These are phyloP conservation scores for Atopsyche davidsoni DNA, from an alignment of 1,140 invertebrate genomes.

Conservation along the genomic window DNA sequence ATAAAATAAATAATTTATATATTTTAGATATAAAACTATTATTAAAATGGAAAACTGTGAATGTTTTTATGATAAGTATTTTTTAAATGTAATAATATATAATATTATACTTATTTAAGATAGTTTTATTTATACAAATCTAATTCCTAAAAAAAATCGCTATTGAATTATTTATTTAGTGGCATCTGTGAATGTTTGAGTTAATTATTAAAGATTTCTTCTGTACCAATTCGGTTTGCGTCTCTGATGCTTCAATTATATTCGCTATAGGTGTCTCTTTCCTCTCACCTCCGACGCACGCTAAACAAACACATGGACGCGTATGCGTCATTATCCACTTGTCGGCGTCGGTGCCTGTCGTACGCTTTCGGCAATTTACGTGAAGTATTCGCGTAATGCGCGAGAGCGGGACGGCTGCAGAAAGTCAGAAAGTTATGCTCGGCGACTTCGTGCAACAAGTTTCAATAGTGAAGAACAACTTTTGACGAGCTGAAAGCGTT, in stretches of 20 bases:
- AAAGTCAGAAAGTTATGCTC: slow-evolving; percentile 22
- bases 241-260: background rate
- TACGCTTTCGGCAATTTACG: slow-evolving; percentile 6
- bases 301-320: background rate
- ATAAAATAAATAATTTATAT: too few relatives aligned
- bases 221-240: background rate
- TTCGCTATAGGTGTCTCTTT: background rate
- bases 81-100: background rate
- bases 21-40: background rate
- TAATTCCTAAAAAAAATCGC: too few relatives aligned
- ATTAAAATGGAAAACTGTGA: background rate
- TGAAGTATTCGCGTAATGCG: slow-evolving; percentile 12
- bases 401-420: slow-evolving; percentile 12
- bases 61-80: background rate
- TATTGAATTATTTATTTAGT: background rate
- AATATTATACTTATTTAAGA: too few relatives aligned
- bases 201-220: background rate
- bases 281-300: background rate
- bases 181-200: background rate
- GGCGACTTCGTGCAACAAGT: slow-evolving; percentile 22
- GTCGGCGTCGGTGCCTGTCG: slow-evolving; percentile 7
- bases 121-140: too few relatives aligned
- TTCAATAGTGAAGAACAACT: slow-evolving; percentile 21
- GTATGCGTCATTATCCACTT: slow-evolving; percentile 1
- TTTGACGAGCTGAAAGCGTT: slow-evolving; percentile 15